Base-by-base conservation (phyloP, 2,113 vertebrate species). In the Microcebus griseorufus region DNA sequence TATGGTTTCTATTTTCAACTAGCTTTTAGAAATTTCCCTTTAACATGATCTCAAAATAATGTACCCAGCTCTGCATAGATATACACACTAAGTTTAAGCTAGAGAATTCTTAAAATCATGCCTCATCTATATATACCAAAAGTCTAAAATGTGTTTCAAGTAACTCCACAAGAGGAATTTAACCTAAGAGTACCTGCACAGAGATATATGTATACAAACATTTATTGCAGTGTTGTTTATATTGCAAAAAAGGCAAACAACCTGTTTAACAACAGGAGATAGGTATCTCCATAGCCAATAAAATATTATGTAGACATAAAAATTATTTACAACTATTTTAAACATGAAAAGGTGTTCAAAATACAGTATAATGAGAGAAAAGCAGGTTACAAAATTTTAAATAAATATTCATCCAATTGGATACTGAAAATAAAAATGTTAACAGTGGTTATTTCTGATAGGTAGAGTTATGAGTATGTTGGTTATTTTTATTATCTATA, bases 61-160 rank as follows among this genome's bases (percentile, higher is more conserved):
- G 55, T 75, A 53, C 16, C 25, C 70, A 80, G 23, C 17, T 72
- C 80, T 69, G 29, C 39, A 84, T 73, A 88, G 20, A 48, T 69
- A 92, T 3, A 93, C 3, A 53, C 69, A 93, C 10, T 89, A 32
- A 93, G 29, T 72, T 92, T 79, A 92, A 82, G 80, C 32, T 20
- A 97, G 5, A 93, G 13, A 55, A 83, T 94, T 79, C 73, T 78
- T 69, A 87, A 97, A 89, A 92, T 92, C 53, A 83, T 73, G 17
- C n/a, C 11, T 62, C n/a, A 70, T 88, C 51, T 42, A 88, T 45
- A 91, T 9, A 65, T 48, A 58, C 13, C 55, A 90, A 95, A 95
- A 65, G 58, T 69, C 73, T 90, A 89, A 90, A 90, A 81, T 58
- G 75, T 23, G 12, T 60, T 76, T 34, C 60, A 93, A 93, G 5